Evolutionary conservation across 2,797 vertebrate species (phyloP), one percentile per base, ranked within the genome.

Genomic region (Sebastes steindachneri): DNA sequence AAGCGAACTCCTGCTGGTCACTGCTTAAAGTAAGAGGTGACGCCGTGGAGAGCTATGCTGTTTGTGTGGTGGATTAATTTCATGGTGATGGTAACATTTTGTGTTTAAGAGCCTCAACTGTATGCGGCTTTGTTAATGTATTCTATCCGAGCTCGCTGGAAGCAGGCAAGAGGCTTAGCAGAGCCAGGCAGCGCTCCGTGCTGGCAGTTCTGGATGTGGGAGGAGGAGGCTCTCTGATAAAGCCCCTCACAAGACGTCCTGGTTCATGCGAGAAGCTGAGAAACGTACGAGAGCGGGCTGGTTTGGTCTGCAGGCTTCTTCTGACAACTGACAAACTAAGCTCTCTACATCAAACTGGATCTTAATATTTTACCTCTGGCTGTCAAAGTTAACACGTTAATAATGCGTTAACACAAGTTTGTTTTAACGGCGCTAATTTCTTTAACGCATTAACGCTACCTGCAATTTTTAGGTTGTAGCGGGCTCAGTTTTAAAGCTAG

Each of bases 71-170:
- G 70, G 69, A 82, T 80, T 85, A 6, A 84, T 85, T 81, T 84
- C 37, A 66, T 1, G 54, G 35, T 3, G 26, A 45, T 29, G 84
- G 60, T 33, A 72, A 89, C 31, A 75, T 68, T 86, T 69, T 69
- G 66, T 83, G 85, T 79, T 79, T 57, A 72, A 69, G 79, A 81
- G 73, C 67, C 69, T 84, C 17, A 1, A 41, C 83, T 73, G 55
- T 70, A 82, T 28, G 80, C 68, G 74, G 72, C 76, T 86, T 70
- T 79, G 84, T 90, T 88, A 90, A 94, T 92, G 60, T 88, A 90
- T 93, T 91, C 88, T 59, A 85, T 84, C 85, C 64, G 12, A 2
- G 86, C 82, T 73, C 3, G 29, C 73, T 82, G 83, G 77, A 80
- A 85, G 84, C 19, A 58, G 76, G 58, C 55, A 15, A 79, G 88